Evolutionary conservation across 2,888 invertebrate genomes (phyloP).

Genomic region (Dendrolimus houi): DNA sequence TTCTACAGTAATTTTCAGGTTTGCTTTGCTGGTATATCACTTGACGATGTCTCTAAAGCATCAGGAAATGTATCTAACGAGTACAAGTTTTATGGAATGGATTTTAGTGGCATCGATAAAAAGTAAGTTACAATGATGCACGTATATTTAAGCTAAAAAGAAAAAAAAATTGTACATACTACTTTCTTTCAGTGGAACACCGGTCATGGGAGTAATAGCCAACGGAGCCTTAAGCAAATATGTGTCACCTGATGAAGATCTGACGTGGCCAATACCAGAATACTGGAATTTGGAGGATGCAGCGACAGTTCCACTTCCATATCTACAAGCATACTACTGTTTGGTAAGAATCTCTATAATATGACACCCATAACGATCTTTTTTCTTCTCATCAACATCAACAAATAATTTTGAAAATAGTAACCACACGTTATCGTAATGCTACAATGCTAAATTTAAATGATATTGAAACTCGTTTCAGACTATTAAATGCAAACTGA

Average conservation of each 20-base stretch:
- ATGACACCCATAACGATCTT: background rate
- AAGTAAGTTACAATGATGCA: background rate
- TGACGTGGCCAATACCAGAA: conserved; percentile 80
- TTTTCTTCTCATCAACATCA: background rate
- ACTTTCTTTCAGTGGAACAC: conserved; percentile 46
- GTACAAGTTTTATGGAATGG: conserved; percentile 23
- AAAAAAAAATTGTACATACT: background rate
- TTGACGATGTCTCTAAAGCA: conserved; percentile 23
- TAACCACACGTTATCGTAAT: no score
- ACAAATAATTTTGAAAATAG: background rate
- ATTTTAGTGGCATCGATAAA: conserved; percentile 34
- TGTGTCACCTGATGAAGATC: conserved; percentile 62
- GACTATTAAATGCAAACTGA: conserved; percentile 15
- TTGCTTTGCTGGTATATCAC: conserved; percentile 24
- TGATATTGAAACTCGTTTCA: conserved; percentile 8
- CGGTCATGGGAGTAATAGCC: conserved; percentile 78
- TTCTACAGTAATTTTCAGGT: conserved; percentile 18
- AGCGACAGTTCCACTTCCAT: conserved; percentile 82
- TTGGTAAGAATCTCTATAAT: conserved; percentile 18
- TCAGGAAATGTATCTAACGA: conserved; percentile 12
- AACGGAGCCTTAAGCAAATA: conserved; percentile 70
- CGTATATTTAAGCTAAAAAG: background rate
- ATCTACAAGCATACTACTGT: conserved; percentile 27
- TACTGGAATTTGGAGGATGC: conserved; percentile 82
- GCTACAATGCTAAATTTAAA: no score